Conservation (phyloP, 2,113 vertebrate genomes). For the Nibea albiflora region DNA sequence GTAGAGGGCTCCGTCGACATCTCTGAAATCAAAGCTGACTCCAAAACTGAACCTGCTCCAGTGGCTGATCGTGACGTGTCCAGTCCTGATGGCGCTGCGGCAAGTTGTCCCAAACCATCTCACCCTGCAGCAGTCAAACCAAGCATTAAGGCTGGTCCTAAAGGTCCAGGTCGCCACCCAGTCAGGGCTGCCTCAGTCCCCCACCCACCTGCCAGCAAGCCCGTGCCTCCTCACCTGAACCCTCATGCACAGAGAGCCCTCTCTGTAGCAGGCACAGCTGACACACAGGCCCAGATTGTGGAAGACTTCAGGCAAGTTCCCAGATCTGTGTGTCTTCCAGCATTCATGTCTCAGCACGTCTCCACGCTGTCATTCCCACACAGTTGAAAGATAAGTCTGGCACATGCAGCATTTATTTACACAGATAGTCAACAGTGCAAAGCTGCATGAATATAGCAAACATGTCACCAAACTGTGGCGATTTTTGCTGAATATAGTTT, state of each 20-base stretch:
- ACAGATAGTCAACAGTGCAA: background rate
- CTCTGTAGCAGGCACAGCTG: constrained; percentile 82
- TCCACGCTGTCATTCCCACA: constrained; percentile 1
- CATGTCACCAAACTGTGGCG: background rate
- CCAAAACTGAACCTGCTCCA: constrained; percentile 56
- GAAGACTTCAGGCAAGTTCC: constrained; percentile 84
- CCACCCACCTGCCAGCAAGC: constrained; percentile 69
- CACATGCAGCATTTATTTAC: constrained; percentile 1
- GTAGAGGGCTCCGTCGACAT: constrained; percentile 80
- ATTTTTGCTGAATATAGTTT: background rate
- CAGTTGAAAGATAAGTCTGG: background rate
- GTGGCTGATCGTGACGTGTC: constrained; percentile 40
- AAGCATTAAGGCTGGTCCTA: constrained; percentile 58
- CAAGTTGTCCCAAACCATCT: constrained; percentile 56
- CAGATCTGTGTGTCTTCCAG: background rate
- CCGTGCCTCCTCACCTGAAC: constrained; percentile 70
- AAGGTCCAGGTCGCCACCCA: constrained; percentile 64
- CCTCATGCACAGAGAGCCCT: constrained; percentile 79
- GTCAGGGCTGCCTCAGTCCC: constrained; percentile 85
- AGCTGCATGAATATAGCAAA: background rate
- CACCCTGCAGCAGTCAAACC: constrained; percentile 31
- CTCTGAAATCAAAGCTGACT: constrained; percentile 65
- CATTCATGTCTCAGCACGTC: constrained; percentile 33
- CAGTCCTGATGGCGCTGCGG: constrained; percentile 55
- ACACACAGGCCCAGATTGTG: constrained; percentile 76